Base-by-base conservation (phyloP, 2,113 vertebrate genomes). In the Bombycilla garrulus region DNA sequence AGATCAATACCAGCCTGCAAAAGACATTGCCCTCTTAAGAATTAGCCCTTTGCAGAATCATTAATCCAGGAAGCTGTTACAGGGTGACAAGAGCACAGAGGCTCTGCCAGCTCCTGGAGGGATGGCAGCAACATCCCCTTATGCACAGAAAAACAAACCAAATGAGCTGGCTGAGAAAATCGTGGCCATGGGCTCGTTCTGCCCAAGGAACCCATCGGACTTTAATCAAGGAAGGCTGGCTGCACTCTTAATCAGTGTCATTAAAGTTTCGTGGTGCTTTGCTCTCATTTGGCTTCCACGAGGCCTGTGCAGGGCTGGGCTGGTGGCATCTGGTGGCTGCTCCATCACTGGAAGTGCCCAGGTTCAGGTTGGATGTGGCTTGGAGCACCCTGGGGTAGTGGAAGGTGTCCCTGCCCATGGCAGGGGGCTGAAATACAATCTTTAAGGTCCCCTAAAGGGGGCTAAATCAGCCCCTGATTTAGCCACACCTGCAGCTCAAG, bases 1-100 rank as follows among this genome's bases (percentile, higher is more conserved):
- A 97, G 97, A 97, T 97, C 97, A 97, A 97, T 97, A 97, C 83
- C 28, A 86, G 92, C 94, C 96, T 93, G 96, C 97, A 95, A 92
- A 97, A 97, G 96, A 96, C 96, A 95, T 97, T 92, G 95, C 95
- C 97, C 97, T 96, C 96, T 95, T 84, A 96, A 97, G 96, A 96
- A 97, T 97, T 95, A 97, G 96, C 92, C 96, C 96, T 96, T 96
- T 88, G 92, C 95, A 88, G 94, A 96, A 94, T 88, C 96, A 96
- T 97, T 96, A 97, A 97, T 97, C 96, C 96, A 95, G 85, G 95
- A 84, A 96, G 90, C 94, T 87, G 96, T 95, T 96, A 89, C 58
- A 61, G 94, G 90, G 88, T 96, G 96, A 96, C 97, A 97, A 76
- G 93, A 88, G 57, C 73, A 36, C 29, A 70, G 92, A 94, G 83